Conservation (phyloP, 2,888 invertebrate species). For the Aphidoletes aphidimyza region DNA sequence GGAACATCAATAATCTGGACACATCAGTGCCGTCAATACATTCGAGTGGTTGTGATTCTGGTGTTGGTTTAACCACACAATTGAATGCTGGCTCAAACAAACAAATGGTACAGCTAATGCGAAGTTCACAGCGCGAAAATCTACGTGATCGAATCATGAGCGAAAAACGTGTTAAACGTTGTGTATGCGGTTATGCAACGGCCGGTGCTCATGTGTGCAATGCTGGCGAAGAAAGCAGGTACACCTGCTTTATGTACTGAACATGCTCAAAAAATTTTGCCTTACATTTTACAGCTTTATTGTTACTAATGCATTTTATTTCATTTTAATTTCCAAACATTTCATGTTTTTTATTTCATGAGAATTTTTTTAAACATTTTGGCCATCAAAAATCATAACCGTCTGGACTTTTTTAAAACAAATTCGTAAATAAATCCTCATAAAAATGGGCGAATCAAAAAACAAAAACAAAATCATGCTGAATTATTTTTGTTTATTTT, state of each 20-base stretch:
- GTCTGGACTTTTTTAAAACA: too few relatives aligned
- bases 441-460: too few relatives aligned
- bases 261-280: too few relatives aligned
- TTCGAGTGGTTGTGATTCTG: constrained; percentile 85
- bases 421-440: too few relatives aligned
- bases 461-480: too few relatives aligned
- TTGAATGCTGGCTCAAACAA: constrained; percentile 58
- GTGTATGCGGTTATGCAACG: constrained; percentile 56
- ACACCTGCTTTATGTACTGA: too few relatives aligned
- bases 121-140: constrained; percentile 54
- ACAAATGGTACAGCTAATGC: constrained; percentile 57
- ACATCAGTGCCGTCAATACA: constrained; percentile 83
- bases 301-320: not conserved
- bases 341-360: not conserved
- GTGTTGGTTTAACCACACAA: constrained; percentile 71
- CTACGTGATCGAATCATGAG: not conserved
- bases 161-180: constrained; percentile 54
- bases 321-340: not conserved
- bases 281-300: not conserved
- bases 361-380: not conserved
- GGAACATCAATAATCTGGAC: constrained; percentile 67
- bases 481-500: not conserved
- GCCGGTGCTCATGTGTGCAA: constrained; percentile 56
- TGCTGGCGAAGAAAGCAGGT: constrained; percentile 58
- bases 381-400: too few relatives aligned